phyloP scores from a whole-genome alignment of 2,888 invertebrate genomes.

The Molanna angustata region DNA sequence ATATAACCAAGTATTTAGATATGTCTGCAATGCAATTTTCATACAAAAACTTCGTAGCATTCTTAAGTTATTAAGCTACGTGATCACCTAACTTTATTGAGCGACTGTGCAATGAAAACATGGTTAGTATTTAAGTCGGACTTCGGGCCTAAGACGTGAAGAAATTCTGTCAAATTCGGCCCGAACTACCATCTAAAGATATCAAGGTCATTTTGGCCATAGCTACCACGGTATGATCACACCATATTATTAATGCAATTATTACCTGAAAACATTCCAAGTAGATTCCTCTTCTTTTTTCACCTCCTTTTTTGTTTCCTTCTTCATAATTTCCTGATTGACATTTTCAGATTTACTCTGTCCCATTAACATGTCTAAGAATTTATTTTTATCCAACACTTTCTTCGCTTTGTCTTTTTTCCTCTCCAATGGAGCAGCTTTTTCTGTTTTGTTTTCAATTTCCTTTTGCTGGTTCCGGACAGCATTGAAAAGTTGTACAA shows the following conservation, averaged over 20 bases:
- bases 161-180: background rate
- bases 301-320: slow-evolving; percentile 47
- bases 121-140: no score
- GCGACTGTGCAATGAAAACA: no score
- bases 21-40: no score
- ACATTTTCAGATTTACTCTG: slow-evolving; percentile 55
- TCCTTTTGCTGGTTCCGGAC: slow-evolving; percentile 82
- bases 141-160: no score
- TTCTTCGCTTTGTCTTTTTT: slow-evolving; percentile 75
- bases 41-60: no score
- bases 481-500: slow-evolving; percentile 90
- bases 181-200: no score
- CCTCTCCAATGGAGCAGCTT: slow-evolving; percentile 71
- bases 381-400: slow-evolving; percentile 71
- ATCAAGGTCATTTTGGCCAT: no score
- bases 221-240: background rate
- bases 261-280: slow-evolving; percentile 65
- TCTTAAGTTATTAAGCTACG: no score
- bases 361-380: slow-evolving; percentile 78
- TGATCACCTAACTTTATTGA: no score
- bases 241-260: no score
- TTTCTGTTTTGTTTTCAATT: slow-evolving; percentile 65
- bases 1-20: no score
- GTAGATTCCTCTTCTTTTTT: slow-evolving; percentile 46
- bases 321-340: slow-evolving; percentile 50